Percentiles rank a stretch among this genome's conserved stretches.
Conservation (phyloP, 2,113 vertebrate genomes). For the Platysternon megacephalum region DNA sequence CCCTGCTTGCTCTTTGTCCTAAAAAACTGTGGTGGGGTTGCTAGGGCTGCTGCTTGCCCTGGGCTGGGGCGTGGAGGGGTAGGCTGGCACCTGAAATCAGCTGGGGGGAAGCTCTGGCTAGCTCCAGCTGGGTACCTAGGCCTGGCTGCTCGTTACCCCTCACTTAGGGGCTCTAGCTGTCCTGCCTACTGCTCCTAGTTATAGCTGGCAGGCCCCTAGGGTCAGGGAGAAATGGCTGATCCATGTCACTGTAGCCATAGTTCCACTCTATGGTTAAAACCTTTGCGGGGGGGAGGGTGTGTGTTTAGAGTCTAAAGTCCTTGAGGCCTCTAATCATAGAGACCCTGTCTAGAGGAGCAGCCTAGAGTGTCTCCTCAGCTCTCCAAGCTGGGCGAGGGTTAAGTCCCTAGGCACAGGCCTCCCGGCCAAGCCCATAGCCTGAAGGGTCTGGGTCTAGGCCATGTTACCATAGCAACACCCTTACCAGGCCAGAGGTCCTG, state of each 20-base stretch:
- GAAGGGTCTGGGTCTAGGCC: background rate
- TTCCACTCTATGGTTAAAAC: background rate
- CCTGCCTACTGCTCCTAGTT: background rate
- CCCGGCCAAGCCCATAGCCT: background rate
- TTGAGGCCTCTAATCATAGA: background rate
- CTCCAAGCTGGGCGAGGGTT: background rate
- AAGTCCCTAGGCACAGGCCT: background rate
- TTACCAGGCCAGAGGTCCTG: background rate
- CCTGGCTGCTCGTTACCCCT: background rate
- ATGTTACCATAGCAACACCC: background rate
- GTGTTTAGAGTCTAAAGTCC: background rate
- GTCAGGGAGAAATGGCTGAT: background rate
- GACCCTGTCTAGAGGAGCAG: background rate
- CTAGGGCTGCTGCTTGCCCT: background rate
- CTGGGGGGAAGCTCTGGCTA: background rate
- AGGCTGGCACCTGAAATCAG: background rate
- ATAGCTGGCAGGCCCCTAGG: background rate
- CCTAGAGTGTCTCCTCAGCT: background rate
- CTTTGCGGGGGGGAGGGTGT: fast-evolving
- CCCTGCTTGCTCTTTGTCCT: background rate
- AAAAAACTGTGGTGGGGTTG: background rate
- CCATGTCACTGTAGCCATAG: background rate
- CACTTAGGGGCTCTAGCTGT: background rate
- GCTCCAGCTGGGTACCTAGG: background rate
- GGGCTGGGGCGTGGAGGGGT: fast-evolving